Percentiles rank a stretch among this genome's conserved stretches.
Evolutionary conservation across 1,140 invertebrate genomes (phyloP).

Genomic region (Odontomachus brunneus): DNA sequence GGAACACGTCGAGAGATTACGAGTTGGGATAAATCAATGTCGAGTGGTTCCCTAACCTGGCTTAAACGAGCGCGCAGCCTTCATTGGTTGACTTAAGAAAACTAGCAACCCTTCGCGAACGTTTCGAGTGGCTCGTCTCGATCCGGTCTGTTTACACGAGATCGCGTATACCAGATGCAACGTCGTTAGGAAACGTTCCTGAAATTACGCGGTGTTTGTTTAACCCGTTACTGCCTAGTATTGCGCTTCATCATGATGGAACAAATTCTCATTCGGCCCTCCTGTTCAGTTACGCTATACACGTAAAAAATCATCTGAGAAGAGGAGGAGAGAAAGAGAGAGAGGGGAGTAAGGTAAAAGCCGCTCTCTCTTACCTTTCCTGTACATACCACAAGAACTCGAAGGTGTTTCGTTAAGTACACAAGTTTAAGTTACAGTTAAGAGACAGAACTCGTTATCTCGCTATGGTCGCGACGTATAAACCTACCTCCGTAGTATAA

Average conservation of each 20-base stretch:
- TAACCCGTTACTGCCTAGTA: constrained; percentile 64
- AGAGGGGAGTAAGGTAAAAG: background rate
- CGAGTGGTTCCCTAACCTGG: constrained; percentile 70
- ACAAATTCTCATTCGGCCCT: constrained; percentile 28
- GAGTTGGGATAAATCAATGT: constrained; percentile 70
- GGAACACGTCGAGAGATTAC: constrained; percentile 49
- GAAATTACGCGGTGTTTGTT: constrained; percentile 73
- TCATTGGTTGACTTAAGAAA: constrained; percentile 68
- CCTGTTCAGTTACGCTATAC: too few relatives aligned
- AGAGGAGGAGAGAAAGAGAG: background rate
- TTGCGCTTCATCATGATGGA: constrained; percentile 45
- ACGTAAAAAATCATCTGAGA: too few relatives aligned
- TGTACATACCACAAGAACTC: background rate
- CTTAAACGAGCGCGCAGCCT: constrained; percentile 55
- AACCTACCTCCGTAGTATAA: background rate
- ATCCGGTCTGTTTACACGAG: constrained; percentile 72
- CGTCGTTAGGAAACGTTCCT: constrained; percentile 65
- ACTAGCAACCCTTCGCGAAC: constrained; percentile 72
- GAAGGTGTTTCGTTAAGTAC: constrained; percentile 13
- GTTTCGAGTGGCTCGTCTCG: constrained; percentile 72
- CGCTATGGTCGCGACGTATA: background rate
- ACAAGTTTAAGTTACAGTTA: constrained; percentile 25
- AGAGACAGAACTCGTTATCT: constrained; percentile 24
- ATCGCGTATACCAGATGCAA: constrained; percentile 72
- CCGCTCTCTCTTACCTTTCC: background rate